Evolutionary conservation across 92 coral and sea anemone species (phyloP), one percentile per base, ranked within the genome.

Genomic region (Diadumene lineata): DNA sequence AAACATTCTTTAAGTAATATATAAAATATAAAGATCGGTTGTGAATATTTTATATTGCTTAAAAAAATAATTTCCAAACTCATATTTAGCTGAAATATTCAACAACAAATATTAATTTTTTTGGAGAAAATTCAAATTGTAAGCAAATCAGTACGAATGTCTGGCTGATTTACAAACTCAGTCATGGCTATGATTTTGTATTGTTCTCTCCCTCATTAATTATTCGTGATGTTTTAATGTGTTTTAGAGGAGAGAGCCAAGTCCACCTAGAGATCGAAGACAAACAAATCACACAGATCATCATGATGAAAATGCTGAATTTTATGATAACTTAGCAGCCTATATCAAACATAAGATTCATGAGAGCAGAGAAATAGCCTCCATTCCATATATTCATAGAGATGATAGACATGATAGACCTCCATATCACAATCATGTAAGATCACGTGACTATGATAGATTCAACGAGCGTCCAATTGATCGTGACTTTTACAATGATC

Each of bases 221-320:
- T n/a, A n/a, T n/a, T n/a, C n/a, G n/a, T n/a, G n/a, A n/a, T n/a
- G n/a, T n/a, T n/a, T n/a, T n/a, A n/a, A n/a, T 18, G 64, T 18
- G 64, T 53, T 53, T 15, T 23, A 53, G 58, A 53, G 31, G 31
- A 62, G 43, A 10, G 68, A 29, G 31, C 38, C 29, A 27, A 62
- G 68, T 31, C 68, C 68, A 27, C 68, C 43, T 1, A 62, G 68
- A 62, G 68, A 62, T 43, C 31, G 68, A 43, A 28, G 58, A 21
- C 4, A 53, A 3, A 2, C n/a, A 13, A 23, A 53, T 23, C 3
- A 21, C 18, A 16, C 2, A 11, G 31, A 26, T 15, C 68, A 13
- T 21, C 38, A 31, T 21, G 26, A 30, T 62, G 21, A 21, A 3
- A 30, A 62, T 13, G 19, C 1, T 38, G 6, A 4, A 27, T 28